Conservation (phyloP, 2,797 vertebrate genomes). For the Decapterus maruadsi region DNA sequence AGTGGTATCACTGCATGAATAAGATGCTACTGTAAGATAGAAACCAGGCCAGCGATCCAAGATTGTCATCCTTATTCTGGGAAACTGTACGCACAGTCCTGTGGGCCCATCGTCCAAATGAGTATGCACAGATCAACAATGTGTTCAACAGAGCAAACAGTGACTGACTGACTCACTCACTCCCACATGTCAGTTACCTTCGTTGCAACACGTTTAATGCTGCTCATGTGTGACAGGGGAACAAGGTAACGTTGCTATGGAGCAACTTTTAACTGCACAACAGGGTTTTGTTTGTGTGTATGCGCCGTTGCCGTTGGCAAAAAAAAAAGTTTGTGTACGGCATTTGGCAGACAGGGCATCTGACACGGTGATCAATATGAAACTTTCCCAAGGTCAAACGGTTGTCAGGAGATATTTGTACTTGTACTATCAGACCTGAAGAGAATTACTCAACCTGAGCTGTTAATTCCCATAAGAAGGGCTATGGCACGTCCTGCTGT, state of each 20-base stretch:
- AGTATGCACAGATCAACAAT: constrained; percentile 40
- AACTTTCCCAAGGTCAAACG: constrained; percentile 31
- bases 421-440: not conserved
- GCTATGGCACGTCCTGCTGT: not conserved
- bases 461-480: constrained; percentile 27
- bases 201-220: constrained; percentile 4
- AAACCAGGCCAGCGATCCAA: constrained; percentile 53
- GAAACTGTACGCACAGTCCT: constrained; percentile 42
- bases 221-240: constrained; percentile 26
- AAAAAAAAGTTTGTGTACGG: constrained; percentile 28
- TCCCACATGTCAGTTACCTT: constrained; percentile 53
- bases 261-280: constrained; percentile 29
- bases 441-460: constrained; percentile 6
- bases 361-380: constrained; percentile 34
- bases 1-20: constrained; percentile 13
- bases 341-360: constrained; percentile 40
- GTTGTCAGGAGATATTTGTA: constrained; percentile 31
- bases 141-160: constrained; percentile 42
- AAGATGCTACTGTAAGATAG: constrained; percentile 13
- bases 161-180: constrained; percentile 34
- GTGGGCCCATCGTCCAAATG: constrained; percentile 48
- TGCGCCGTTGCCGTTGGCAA: constrained; percentile 5
- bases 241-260: constrained; percentile 11
- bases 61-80: constrained; percentile 54
- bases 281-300: constrained; percentile 1